Base-by-base conservation (phyloP, 2,113 vertebrate species). In the Semnornis frantzii region DNA sequence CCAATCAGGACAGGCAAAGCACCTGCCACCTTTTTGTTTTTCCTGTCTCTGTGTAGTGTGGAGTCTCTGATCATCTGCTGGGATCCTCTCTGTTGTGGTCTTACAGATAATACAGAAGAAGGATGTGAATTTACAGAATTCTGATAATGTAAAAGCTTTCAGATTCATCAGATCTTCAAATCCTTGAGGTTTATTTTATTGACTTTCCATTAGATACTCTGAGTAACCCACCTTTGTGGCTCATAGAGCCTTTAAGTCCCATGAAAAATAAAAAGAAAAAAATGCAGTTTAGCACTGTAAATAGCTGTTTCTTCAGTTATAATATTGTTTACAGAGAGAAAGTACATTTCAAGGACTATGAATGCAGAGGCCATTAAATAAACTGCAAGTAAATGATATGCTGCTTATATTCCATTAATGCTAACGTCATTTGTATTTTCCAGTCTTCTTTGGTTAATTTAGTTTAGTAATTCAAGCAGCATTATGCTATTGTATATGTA, bases 361-460 rank as follows among this genome's bases (percentile, higher is more conserved):
- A 89, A 77, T 63, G 60, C 46, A 65, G 69, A 85, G 23, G 21
- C 31, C 15, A 63, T 68, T 85, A 92, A 91, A 74, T 68, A 94
- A 91, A 68, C 25, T 12, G 25, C n/a, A 77, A 55, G 60, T 33
- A 80, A 82, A 87, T 91, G 54, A 33, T 52, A 87, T 91, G 54
- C 37, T 52, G 18, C 12, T 82, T 89, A 68, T 89, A 76, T 65
- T 91, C 77, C 70, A 31, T 74, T 85, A 87, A 68, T 68, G 57
- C 31, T 93, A 87, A 94, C 66, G 24, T 28, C 82, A n/a, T 90
- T 94, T 89, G 52, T 84, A 19, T 68, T 54, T 92, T 93, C 89
- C 20, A 58, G 72, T 75, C 1, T 0, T 46, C 27, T 76, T 82
- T 65, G n/a, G 19, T 48, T 80, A 89, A 90, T 94, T 92, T 93